phyloP scores from a whole-genome alignment of 2,888 invertebrate genomes.

The Spodoptera littoralis region DNA sequence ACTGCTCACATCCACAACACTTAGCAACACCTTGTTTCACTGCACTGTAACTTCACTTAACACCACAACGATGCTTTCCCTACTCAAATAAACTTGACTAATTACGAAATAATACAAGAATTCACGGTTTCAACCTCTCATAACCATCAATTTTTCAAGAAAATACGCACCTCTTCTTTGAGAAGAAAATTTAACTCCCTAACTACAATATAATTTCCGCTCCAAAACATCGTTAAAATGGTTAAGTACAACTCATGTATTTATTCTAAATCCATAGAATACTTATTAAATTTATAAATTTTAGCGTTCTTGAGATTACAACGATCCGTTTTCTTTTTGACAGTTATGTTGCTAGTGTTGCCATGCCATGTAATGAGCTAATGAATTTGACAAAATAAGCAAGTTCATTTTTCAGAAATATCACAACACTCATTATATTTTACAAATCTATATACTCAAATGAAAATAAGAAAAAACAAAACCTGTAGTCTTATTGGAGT shows the following conservation, averaged over 20 bases:
- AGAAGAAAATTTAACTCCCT: conserved; percentile 93
- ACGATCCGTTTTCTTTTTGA: conserved; percentile 82
- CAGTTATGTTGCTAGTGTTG: conserved; percentile 61
- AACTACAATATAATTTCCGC: conserved; percentile 92
- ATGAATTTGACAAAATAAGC: no score
- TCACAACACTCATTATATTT: no score
- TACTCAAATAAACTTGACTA: conserved; percentile 46
- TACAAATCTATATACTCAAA: no score
- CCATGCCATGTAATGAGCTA: conserved; percentile 26
- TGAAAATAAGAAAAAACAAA: no score
- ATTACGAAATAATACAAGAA: conserved; percentile 58
- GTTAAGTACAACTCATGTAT: conserved; percentile 77
- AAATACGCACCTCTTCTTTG: conserved; percentile 92
- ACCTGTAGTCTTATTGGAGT: no score
- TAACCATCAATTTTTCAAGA: conserved; percentile 82
- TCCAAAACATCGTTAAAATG: conserved; percentile 94
- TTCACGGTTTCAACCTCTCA: conserved; percentile 65
- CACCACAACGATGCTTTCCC: conserved; percentile 21
- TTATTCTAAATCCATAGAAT: conserved; percentile 85
- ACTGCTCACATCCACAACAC: conserved; percentile 45
- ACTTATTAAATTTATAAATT: conserved; percentile 75
- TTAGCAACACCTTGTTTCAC: conserved; percentile 12
- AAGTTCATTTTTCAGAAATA: no score
- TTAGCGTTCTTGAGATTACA: conserved; percentile 77
- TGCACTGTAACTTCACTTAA: conserved; percentile 11